phyloP scores from a whole-genome alignment of 2,888 invertebrate species.

The Cheilosia urbana region DNA sequence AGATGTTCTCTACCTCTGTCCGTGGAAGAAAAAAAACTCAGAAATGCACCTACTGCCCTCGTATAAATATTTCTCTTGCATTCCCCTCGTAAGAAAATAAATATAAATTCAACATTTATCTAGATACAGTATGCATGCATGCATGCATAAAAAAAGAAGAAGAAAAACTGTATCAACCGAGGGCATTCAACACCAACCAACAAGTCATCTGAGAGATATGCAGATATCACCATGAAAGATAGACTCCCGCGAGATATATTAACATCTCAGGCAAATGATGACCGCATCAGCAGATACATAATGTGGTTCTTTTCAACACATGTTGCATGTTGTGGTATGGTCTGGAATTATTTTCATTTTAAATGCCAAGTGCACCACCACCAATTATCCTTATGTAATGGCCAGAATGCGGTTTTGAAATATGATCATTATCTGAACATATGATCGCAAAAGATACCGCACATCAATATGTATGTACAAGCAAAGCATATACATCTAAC shows the following conservation, averaged over 20 bases:
- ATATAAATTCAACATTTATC: slow-evolving; percentile 35
- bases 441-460: slow-evolving; percentile 50
- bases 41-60: slow-evolving; percentile 42
- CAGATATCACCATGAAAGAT: slow-evolving; percentile 41
- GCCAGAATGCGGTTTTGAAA: slow-evolving; percentile 71
- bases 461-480: slow-evolving; percentile 19
- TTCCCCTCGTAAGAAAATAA: neutral
- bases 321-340: slow-evolving; percentile 59
- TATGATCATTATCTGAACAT: slow-evolving; percentile 53
- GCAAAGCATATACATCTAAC: slow-evolving; percentile 15
- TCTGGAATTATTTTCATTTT: slow-evolving; percentile 53
- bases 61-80: slow-evolving; percentile 24
- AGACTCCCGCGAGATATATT: slow-evolving; percentile 3
- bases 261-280: slow-evolving; percentile 32
- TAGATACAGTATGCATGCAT: slow-evolving; percentile 36
- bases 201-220: slow-evolving; percentile 31
- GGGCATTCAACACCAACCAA: slow-evolving; percentile 37
- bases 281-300: slow-evolving; percentile 47
- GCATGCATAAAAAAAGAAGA: slow-evolving; percentile 20
- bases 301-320: slow-evolving; percentile 55
- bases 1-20: neutral
- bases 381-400: slow-evolving; percentile 70
- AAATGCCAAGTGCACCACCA: slow-evolving; percentile 73
- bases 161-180: slow-evolving; percentile 27
- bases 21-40: slow-evolving; percentile 9